Conservation (phyloP, 2,888 invertebrate species). For the Diaprepes abbreviatus region DNA sequence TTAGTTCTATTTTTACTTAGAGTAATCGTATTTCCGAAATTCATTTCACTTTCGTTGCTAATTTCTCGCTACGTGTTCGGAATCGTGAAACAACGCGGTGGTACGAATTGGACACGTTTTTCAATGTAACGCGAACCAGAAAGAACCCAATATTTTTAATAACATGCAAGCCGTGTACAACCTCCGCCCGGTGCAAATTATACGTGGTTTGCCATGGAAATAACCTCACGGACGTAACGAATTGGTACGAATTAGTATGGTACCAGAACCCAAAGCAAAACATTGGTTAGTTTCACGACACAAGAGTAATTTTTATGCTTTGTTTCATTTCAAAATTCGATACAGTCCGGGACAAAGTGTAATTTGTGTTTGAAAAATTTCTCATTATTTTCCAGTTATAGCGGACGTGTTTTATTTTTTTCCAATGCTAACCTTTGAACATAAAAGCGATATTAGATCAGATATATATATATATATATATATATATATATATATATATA, state of each 20-base stretch:
- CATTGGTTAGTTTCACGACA: background rate
- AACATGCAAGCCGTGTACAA: slow-evolving; percentile 34
- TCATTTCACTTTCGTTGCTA: slow-evolving; percentile 28
- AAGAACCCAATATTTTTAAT: slow-evolving; percentile 24
- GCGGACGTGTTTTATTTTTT: too few species aligned
- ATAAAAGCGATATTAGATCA: too few species aligned
- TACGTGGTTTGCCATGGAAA: slow-evolving; percentile 29
- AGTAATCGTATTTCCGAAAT: background rate
- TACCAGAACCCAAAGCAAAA: slow-evolving; percentile 27
- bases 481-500: too few species aligned
- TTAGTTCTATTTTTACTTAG: too few species aligned
- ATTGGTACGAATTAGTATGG: slow-evolving; percentile 33
- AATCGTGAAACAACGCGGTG: slow-evolving; percentile 16
- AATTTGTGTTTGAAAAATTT: too few species aligned
- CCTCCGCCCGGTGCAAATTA: slow-evolving; percentile 35
- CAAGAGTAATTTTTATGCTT: background rate
- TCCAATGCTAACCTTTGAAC: too few species aligned
- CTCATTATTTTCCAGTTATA: too few species aligned
- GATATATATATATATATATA: too few species aligned
- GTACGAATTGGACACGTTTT: slow-evolving; percentile 37
- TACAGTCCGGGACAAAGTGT: background rate
- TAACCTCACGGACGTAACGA: slow-evolving; percentile 32
- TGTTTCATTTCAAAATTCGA: background rate
- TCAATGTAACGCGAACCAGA: slow-evolving; percentile 24
- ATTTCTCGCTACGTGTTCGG: slow-evolving; percentile 17